These are phyloP conservation scores for Andinoacara biseriatus DNA, from an alignment of 2,113 vertebrate genomes.

Conservation along the genomic window DNA sequence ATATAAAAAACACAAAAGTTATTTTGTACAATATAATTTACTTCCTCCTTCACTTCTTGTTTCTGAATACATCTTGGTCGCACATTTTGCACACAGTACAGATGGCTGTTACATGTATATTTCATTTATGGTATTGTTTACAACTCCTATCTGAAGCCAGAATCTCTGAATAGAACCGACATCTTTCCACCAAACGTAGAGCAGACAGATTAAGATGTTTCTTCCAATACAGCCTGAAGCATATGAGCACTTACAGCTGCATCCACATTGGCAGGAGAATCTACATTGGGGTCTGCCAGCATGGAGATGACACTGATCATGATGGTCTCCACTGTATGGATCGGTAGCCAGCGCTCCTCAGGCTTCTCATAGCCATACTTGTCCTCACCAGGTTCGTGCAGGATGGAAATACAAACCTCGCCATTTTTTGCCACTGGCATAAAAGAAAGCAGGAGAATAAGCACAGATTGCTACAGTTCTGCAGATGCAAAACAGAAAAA, in stretches of 20 bases:
- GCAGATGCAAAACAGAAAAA: neutral
- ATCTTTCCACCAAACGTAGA: neutral
- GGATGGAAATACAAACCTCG: conserved; percentile 82
- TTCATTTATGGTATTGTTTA: neutral
- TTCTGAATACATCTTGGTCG: neutral
- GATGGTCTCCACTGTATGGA: conserved; percentile 82
- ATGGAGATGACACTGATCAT: conserved; percentile 85
- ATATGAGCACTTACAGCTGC: conserved; percentile 77
- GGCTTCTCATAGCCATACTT: conserved; percentile 83
- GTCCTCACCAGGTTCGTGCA: conserved; percentile 83
- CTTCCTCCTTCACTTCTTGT: neutral
- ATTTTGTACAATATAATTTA: neutral
- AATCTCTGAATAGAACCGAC: neutral
- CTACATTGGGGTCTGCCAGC: conserved; percentile 82
- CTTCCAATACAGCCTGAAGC: neutral
- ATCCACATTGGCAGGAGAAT: conserved; percentile 83
- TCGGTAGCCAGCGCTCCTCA: conserved; percentile 82
- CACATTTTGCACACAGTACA: neutral
- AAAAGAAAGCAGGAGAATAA: neutral
- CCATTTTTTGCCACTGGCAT: conserved; percentile 80
- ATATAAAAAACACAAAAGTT: neutral
- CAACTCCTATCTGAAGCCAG: neutral
- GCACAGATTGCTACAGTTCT: neutral
- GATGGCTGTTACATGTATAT: neutral
- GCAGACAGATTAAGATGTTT: neutral